Conservation (phyloP, 2,797 vertebrate genomes). For the Acropternis orthonyx region DNA sequence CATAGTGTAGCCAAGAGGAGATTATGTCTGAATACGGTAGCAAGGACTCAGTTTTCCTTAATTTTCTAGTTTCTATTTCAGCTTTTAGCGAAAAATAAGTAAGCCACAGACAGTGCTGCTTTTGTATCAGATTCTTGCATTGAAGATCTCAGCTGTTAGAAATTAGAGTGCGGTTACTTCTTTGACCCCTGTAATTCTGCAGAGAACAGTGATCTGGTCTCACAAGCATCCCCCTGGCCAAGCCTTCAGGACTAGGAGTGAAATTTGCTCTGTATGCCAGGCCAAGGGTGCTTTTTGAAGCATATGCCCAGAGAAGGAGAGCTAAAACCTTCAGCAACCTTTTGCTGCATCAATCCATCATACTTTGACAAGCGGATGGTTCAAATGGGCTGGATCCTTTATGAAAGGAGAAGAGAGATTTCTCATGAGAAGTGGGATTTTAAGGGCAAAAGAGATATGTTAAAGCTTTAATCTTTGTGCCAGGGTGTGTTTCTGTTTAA, state of each 20-base stretch:
- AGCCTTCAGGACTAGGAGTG: background rate
- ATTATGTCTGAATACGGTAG: background rate
- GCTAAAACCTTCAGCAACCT: background rate
- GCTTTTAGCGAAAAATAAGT: background rate
- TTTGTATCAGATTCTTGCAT: constrained; percentile 31
- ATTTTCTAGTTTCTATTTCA: constrained; percentile 15
- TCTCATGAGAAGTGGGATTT: background rate
- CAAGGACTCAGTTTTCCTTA: background rate
- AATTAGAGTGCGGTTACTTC: constrained; percentile 44
- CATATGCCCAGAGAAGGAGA: background rate
- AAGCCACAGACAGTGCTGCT: constrained; percentile 20
- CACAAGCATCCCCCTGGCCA: constrained; percentile 14
- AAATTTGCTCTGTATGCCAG: background rate
- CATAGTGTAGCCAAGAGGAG: background rate
- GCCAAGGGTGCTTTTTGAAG: constrained; percentile 13
- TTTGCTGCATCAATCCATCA: background rate
- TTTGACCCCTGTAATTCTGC: constrained; percentile 23
- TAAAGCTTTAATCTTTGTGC: background rate
- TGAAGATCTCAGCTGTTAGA: constrained; percentile 44
- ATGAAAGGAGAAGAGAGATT: background rate
- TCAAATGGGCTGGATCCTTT: background rate
- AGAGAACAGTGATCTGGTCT: constrained; percentile 5
- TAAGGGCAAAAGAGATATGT: background rate
- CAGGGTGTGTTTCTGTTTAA: background rate
- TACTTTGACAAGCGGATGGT: background rate